A percentile compares a stretch with the other conserved stretches of the same genome.
These are phyloP conservation scores for Microtus ochrogaster DNA, from an alignment of 2,113 vertebrate genomes.

Conservation along the genomic window DNA sequence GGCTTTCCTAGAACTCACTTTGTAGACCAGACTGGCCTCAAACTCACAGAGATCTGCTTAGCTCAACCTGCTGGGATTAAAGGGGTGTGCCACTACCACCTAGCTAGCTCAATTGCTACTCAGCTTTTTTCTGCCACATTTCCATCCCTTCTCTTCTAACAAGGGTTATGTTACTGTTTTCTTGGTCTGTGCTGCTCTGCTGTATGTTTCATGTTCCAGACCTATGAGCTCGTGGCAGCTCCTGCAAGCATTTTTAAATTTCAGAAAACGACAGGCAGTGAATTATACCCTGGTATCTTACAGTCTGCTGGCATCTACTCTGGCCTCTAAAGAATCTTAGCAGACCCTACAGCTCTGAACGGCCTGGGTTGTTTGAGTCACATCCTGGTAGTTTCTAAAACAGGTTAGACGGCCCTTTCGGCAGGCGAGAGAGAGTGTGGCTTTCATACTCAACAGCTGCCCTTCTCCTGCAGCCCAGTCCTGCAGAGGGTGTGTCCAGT, in stretches of 20 bases:
- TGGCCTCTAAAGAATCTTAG: neutral
- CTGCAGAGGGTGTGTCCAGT: no score
- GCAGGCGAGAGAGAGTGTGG: neutral
- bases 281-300: neutral
- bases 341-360: neutral
- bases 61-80: neutral
- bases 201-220: neutral
- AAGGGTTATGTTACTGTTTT: neutral
- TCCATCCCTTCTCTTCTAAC: neutral
- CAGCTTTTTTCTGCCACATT: neutral
- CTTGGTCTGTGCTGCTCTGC: neutral
- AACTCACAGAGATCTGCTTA: neutral
- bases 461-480: no score
- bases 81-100: neutral
- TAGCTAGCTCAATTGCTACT: neutral
- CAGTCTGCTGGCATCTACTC: neutral
- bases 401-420: neutral
- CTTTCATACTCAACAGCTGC: neutral
- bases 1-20: neutral
- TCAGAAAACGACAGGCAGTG: neutral
- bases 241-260: neutral
- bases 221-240: neutral
- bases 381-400: neutral
- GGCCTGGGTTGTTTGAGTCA: neutral
- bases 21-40: neutral